Evolutionary conservation across 1,140 invertebrate genomes (phyloP), one percentile per base, ranked within the genome.

Genomic region (Zophobas atratus): DNA sequence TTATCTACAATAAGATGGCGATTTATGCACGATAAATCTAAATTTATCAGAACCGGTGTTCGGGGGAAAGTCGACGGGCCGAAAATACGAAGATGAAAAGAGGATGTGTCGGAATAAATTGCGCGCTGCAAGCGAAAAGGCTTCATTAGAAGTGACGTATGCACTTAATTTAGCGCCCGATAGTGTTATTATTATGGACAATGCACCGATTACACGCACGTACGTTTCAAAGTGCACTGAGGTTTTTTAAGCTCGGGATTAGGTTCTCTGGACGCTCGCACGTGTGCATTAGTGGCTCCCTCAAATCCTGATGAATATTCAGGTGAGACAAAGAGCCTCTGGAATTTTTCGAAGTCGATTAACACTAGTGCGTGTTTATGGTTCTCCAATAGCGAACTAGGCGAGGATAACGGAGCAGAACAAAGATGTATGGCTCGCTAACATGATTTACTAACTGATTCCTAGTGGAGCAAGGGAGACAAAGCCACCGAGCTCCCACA

Each of bases 371-470:
- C 46, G 53, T 71, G 67, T 70, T 77, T 49, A 77, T 77, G 70
- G 71, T 75, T 55, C 49, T 36, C 43, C 33, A 67, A 71, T 67
- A 67, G 46, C 43, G 43, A 70, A 70, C 43, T 49, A 70, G 60
- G 71, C 49, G 49, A 67, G 32, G 55, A 43, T 57, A 51, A 77
- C 67, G 71, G 75, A 77, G 46, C 60, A 57, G 51, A 20, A 38
- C 35, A 77, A 70, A 57, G 76, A 77, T 77, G 35, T 71, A 77
- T 77, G 49, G 76, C 76, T 32, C 57, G 75, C 76, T 77, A 77
- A 77, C 76, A 77, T 77, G 76, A 77, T 77, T 77, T 77, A 77
- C 76, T 77, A 77, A 77, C 76, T 73, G 76, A 77, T 77, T 77
- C 56, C 70, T 77, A 77, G 76, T 77, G 63, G 76, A 77, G 76